Evolutionary conservation across 2,888 invertebrate species (phyloP), one percentile per base, ranked within the genome.

Genomic region (Alloscopus bannaensis): DNA sequence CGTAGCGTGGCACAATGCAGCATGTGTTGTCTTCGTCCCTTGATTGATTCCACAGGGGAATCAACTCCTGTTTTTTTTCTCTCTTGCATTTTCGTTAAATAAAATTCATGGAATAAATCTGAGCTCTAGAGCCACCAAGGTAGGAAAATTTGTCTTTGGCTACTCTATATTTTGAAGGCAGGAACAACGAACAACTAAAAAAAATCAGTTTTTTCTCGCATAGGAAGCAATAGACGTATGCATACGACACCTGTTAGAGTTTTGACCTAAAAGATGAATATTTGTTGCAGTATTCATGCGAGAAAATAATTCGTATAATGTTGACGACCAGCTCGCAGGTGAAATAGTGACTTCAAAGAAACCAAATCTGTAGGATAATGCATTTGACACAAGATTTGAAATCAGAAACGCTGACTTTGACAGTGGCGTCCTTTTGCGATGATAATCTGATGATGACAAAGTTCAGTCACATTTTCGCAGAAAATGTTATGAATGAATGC

Each of bases 51-150:
- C 75, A 59, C 59, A 59, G 66, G 66, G 66, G 65, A 66, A 62
- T 75, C 66, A 59, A 62, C 40, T 26, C 26, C 59, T 59, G 29
- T 36, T 29, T 55, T 50, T n/a, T n/a, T n/a, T n/a, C n/a, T n/a
- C n/a, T n/a, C n/a, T n/a, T n/a, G n/a, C n/a, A n/a, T n/a, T n/a
- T n/a, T n/a, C 26, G 20, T 40, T 1, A 75, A 60, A 75, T 50
- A 75, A 75, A 66, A 75, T 66, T 66, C 75, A 65, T 75, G 75
- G 66, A 75, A 75, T 75, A 75, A 75, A 75, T 75, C 66, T 47
- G 24, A 3, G 24, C 40, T 24, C 42, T 60, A 3, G 47, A 47
- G 62, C 40, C 42, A 60, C 36, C 24, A 6, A 52, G 52, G 6
- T n/a, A 24, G 20, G 4, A 22, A 52, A 52, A n/a, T n/a, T n/a